Evolutionary conservation across 92 coral and sea anemone species (phyloP).

Genomic region (Paramuricea clavata): DNA sequence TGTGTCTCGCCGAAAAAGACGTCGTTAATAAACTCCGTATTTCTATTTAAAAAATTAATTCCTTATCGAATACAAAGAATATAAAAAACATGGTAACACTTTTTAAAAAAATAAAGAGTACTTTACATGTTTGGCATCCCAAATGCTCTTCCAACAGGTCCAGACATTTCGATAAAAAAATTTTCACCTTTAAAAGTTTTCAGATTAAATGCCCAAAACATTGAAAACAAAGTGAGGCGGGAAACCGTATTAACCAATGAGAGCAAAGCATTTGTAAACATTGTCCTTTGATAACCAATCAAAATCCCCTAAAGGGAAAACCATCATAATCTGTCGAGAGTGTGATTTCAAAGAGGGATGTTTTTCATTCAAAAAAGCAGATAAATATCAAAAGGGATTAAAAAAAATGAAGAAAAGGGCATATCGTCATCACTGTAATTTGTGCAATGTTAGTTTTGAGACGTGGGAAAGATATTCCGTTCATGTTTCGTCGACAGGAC

Average conservation of each 20-base stretch:
- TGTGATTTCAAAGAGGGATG: neutral
- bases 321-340: neutral
- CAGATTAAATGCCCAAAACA: too few species aligned
- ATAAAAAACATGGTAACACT: neutral
- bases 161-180: neutral
- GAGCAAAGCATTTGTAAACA: neutral
- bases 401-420: slow-evolving; percentile 20
- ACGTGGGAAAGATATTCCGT: neutral
- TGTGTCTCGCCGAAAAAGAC: too few species aligned
- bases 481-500: neutral
- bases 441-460: neutral
- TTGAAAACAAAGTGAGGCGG: neutral
- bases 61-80: neutral
- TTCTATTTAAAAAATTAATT: neutral
- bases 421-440: neutral
- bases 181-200: too few species aligned
- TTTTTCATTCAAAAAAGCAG: too few species aligned
- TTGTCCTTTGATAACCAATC: neutral
- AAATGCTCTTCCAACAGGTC: neutral
- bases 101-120: neutral
- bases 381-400: neutral
- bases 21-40: neutral
- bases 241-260: neutral
- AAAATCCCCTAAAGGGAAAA: neutral
- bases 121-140: neutral